phyloP scores from a whole-genome alignment of 2,113 vertebrate genomes.

The Candoia aspera region DNA sequence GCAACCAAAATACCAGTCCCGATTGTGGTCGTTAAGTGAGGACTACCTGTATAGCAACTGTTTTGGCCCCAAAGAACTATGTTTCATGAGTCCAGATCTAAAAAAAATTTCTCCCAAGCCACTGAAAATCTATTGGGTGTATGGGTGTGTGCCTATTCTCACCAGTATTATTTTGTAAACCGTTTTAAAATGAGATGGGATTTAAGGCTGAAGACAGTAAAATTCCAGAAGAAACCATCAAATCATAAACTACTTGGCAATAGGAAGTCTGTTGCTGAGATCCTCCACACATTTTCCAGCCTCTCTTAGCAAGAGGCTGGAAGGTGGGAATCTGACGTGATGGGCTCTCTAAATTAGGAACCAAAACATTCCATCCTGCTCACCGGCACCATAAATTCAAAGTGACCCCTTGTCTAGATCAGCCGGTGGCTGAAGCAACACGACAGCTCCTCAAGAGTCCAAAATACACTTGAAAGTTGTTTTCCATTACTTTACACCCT shows the following conservation, averaged over 20 bases:
- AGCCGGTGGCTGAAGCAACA: neutral
- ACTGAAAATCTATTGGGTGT: conserved; percentile 27
- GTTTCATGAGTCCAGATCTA: conserved; percentile 6
- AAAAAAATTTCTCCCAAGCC: conserved; percentile 30
- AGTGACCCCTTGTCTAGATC: conserved; percentile 63
- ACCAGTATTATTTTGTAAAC: conserved; percentile 43
- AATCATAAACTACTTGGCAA: conserved; percentile 28
- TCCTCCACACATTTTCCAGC: neutral
- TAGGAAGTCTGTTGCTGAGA: neutral
- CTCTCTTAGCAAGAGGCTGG: conserved; percentile 19
- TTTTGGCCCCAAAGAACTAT: neutral
- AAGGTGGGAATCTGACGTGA: conserved; percentile 18
- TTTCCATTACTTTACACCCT: conserved; percentile 53
- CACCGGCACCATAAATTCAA: conserved; percentile 45
- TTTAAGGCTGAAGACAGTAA: conserved; percentile 29
- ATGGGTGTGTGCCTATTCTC: neutral
- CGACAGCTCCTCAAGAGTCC: conserved; percentile 44
- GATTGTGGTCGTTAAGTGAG: no score
- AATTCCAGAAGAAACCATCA: conserved; percentile 17
- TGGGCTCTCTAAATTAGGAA: conserved; percentile 50
- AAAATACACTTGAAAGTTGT: conserved; percentile 62
- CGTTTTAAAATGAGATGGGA: neutral
- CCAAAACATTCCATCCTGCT: conserved; percentile 56
- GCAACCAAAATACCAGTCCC: no score
- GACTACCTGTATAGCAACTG: no score